Base-by-base conservation (phyloP, 2,113 vertebrate species). In the Microcebus lehilahytsara region DNA sequence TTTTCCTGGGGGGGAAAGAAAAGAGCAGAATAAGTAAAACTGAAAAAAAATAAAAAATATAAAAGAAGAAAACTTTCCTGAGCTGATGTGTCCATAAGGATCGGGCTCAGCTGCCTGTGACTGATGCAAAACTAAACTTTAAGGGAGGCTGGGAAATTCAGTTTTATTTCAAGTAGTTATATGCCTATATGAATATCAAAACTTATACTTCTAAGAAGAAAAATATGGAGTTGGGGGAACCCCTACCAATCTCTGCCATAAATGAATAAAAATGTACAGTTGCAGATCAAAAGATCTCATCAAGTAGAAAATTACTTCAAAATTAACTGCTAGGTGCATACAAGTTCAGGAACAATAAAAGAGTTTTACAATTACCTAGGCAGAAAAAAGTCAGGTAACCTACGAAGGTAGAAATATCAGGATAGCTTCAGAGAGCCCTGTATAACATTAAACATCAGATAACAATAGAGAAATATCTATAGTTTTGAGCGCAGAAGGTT, bases 51-150 rank as follows among this genome's bases (percentile, higher is more conserved):
- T n/a, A 66, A 74, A 93, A 88, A 90, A 78, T 72, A 83, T 60
- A 72, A 75, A 83, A 71, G 67, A 96, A 93, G 67, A 78, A 83
- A 92, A 97, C 8, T 84, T 86, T 49, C 62, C 49, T 95, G 69
- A 79, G 27, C 9, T 37, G 12, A 69, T 79, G 14, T 6, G 88
- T n/a, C 12, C n/a, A 67, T 16, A 80, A 89, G 23, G 30, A 67
- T 72, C 66, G 89, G 42, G 34, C 49, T 51, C 32, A 58, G 51
- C 46, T 71, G 19, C 53, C 67, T 83, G 37, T 49, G 53, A 51
- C 17, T 58, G 32, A 56, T 27, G 30, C 16, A 80, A 62, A 53
- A 93, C 13, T 85, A 83, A 40, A 72, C 27, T 75, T 58, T 46
- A 94, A 62, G 58, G 7, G 20, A 77, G 3, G 67, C 51, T 66